Base-by-base conservation (phyloP, 2,888 invertebrate species). In the Epirrhoe tristata region DNA sequence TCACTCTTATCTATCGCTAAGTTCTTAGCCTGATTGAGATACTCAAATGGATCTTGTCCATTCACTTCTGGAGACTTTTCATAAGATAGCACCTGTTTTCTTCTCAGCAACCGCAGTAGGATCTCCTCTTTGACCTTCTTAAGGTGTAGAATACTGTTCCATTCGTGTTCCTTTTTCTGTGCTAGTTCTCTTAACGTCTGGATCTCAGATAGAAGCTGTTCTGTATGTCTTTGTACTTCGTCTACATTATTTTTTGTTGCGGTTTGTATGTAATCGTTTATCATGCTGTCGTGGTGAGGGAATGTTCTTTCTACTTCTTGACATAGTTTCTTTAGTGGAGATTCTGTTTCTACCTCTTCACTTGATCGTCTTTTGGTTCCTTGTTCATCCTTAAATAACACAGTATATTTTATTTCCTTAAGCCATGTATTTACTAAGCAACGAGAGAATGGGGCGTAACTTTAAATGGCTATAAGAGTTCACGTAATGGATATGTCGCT, bases 111-210 rank as follows among this genome's bases (percentile, higher is more conserved):
- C 73, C 97, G 93, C 6, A 96, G 89, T 58, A 96, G 90, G 24
- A 97, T 95, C 81, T 98, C 97, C 81, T 98, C 97, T 89, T 98
- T 98, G 4, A 97, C 94, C 84, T 97, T 97, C 82, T 97, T 97
- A 74, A 97, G 90, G 79, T 97, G 96, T 12, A 98, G 85, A 61
- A 98, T 96, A 67, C 96, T 96, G 83, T 98, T 97, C 96, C 97
- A 97, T 85, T 98, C 98, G 76, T 96, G 95, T 89, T 98, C 98
- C 84, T 98, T 98, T 79, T 96, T 95, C 77, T 95, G 95, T 0
- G 97, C 96, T 58, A 97, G 89, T 77, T 96, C 96, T 71, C 96
- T 94, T 67, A 98, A 87, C 0, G 96, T 95, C 78, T 96, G 94
- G 68, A 97, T 95, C 82, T 96, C 96, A 0, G 94, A 88, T 2